Evolutionary conservation across 1,140 invertebrate genomes (phyloP).

Genomic region (Trichoplusia ni): DNA sequence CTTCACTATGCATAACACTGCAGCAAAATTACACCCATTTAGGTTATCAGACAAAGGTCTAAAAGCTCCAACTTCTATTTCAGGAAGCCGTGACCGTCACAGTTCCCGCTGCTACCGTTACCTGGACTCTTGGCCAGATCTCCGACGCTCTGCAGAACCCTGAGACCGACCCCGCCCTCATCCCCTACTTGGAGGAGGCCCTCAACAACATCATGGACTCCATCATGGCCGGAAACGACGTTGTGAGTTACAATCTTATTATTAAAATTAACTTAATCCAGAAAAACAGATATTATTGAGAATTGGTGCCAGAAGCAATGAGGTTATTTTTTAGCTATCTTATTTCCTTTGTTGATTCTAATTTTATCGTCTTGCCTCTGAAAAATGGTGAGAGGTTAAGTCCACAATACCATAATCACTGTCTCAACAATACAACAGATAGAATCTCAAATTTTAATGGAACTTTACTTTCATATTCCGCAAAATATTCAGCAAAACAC

Average conservation of each 20-base stretch:
- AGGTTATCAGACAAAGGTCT: background rate
- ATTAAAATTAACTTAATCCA: background rate
- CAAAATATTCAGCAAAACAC: no score
- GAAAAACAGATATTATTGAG: background rate
- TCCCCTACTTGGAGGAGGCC: conserved; percentile 45
- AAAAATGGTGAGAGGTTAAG: no score
- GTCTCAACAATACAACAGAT: no score
- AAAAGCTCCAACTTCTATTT: background rate
- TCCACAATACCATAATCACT: no score
- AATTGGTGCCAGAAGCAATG: no score
- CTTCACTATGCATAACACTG: no score
- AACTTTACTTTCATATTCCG: no score
- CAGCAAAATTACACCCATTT: no score
- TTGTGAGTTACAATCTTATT: conserved; percentile 40
- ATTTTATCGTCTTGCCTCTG: no score
- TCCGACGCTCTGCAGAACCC: conserved; percentile 48
- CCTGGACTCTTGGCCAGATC: conserved; percentile 45
- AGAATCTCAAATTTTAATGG: no score
- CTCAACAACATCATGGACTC: conserved; percentile 47
- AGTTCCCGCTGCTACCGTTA: conserved; percentile 27
- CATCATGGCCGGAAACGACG: conserved; percentile 32
- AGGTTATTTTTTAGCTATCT: no score
- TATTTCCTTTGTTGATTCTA: no score
- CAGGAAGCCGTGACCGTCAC: conserved; percentile 13
- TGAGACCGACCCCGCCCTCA: conserved; percentile 40